Conservation (phyloP, 2,113 vertebrate species). For the Limanda limanda region DNA sequence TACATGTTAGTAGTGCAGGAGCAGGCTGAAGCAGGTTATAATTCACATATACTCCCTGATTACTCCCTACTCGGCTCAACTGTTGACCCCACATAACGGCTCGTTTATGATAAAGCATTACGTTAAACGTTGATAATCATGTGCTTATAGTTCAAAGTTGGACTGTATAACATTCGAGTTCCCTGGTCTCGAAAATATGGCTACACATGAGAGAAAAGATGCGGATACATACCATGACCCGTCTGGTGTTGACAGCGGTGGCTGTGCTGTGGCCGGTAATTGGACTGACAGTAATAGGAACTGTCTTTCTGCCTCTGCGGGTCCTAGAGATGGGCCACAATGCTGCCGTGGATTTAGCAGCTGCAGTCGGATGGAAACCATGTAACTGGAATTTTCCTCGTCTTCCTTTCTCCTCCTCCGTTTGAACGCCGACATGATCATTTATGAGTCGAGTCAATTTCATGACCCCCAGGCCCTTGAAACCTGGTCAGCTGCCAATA, state of each 20-base stretch:
- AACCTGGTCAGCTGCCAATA: slow-evolving; percentile 56
- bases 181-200: slow-evolving; percentile 36
- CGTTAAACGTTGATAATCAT: slow-evolving; percentile 27
- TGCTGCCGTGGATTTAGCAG: slow-evolving; percentile 61
- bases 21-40: neutral
- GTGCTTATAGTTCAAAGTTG: slow-evolving; percentile 26
- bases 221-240: slow-evolving; percentile 55
- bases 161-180: slow-evolving; percentile 5
- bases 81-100: slow-evolving; percentile 17
- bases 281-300: slow-evolving; percentile 78
- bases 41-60: neutral
- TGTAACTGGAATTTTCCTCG: slow-evolving; percentile 63
- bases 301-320: slow-evolving; percentile 71
- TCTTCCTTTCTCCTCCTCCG: slow-evolving; percentile 32
- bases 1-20: slow-evolving; percentile 7
- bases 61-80: neutral
- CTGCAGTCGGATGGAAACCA: slow-evolving; percentile 66
- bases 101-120: slow-evolving; percentile 19
- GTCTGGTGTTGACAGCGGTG: slow-evolving; percentile 69
- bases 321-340: slow-evolving; percentile 61
- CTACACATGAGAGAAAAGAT: slow-evolving; percentile 55
- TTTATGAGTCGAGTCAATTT: slow-evolving; percentile 66
- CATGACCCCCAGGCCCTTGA: slow-evolving; percentile 55
- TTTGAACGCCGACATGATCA: slow-evolving; percentile 70
- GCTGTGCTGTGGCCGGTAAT: slow-evolving; percentile 72